Conservation (phyloP, 2,113 vertebrate genomes). For the Hippocampus comes region DNA sequence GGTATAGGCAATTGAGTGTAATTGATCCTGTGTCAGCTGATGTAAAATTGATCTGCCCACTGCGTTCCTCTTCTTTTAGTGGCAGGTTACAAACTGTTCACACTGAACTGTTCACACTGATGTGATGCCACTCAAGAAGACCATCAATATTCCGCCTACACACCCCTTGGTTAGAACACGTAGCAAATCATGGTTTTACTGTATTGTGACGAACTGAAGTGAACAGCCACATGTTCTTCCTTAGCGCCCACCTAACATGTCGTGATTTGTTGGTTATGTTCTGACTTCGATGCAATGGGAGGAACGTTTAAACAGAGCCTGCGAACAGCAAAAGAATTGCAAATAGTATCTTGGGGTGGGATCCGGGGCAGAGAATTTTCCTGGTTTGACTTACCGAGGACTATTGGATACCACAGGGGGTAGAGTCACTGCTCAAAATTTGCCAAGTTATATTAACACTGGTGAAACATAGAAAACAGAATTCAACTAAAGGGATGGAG, state of each 20-base stretch:
- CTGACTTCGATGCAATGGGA: constrained; percentile 7
- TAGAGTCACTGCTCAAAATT: constrained; percentile 14
- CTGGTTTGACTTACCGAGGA: constrained; percentile 28
- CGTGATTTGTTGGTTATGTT: constrained; percentile 3
- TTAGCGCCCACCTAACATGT: constrained; percentile 5
- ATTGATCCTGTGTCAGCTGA: constrained; percentile 23
- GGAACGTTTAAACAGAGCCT: background rate
- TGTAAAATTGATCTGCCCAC: constrained; percentile 45
- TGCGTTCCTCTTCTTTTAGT: constrained; percentile 43
- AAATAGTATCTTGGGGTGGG: background rate
- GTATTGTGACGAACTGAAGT: background rate
- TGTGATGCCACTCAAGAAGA: constrained; percentile 23
- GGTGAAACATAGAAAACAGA: constrained; percentile 30
- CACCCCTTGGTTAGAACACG: background rate
- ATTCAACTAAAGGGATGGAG: constrained; percentile 23
- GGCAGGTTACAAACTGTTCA: constrained; percentile 32
- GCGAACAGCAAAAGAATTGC: no score
- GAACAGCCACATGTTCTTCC: background rate
- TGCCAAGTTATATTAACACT: constrained; percentile 14
- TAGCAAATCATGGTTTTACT: background rate
- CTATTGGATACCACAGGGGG: constrained; percentile 15
- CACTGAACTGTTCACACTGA: constrained; percentile 8
- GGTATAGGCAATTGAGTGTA: constrained; percentile 21
- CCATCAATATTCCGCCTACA: background rate
- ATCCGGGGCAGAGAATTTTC: constrained; percentile 17